phyloP scores from a whole-genome alignment of 2,113 vertebrate species.

The Orthonyx spaldingii region DNA sequence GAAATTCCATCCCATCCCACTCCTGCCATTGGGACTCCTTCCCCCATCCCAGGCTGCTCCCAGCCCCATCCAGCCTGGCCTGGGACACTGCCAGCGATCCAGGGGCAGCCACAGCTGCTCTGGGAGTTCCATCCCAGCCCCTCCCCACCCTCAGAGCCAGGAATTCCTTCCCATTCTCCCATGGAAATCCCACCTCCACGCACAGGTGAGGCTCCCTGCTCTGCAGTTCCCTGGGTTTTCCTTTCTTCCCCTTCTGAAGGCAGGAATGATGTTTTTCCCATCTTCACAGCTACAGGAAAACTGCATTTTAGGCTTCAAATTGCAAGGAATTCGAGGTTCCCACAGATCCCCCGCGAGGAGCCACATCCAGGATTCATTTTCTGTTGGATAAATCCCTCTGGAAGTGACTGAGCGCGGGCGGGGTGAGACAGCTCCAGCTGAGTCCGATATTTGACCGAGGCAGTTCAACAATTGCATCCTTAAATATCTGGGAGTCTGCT shows the following conservation, averaged over 20 bases:
- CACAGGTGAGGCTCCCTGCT: background rate
- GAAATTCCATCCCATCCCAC: background rate
- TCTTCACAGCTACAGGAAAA: background rate
- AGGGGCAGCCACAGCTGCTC: background rate
- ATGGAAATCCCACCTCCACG: background rate
- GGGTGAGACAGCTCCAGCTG: background rate
- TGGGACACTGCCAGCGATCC: background rate
- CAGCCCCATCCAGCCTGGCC: background rate
- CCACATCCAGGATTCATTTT: background rate
- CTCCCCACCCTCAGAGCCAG: background rate
- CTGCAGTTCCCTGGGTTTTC: background rate
- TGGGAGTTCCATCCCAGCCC: fast-evolving
- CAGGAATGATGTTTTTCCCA: background rate
- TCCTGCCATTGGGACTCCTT: background rate
- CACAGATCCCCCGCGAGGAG: background rate
- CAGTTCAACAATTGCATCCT: background rate
- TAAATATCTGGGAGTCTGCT: background rate
- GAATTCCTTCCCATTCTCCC: background rate
- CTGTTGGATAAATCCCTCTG: background rate
- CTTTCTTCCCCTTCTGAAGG: background rate
- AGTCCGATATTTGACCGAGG: background rate
- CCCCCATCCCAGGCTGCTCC: background rate
- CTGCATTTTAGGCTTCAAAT: background rate
- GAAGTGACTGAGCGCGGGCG: fast-evolving
- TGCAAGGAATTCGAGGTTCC: background rate